phyloP scores from a whole-genome alignment of 2,888 invertebrate genomes.

The Hydriomena furcata region DNA sequence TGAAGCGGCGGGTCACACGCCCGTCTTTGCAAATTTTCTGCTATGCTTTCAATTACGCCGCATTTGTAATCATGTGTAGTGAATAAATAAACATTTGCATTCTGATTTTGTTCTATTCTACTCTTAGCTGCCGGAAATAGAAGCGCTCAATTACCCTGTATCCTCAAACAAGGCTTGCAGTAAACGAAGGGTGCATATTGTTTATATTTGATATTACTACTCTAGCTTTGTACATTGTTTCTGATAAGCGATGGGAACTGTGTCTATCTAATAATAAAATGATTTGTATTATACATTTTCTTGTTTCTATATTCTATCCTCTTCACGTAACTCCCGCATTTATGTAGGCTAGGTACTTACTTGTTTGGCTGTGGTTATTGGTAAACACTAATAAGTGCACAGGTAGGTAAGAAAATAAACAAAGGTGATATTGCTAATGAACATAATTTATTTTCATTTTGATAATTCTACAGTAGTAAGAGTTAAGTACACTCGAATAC shows the following conservation, averaged over 20 bases:
- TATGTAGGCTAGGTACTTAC: not conserved
- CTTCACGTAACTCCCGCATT: constrained; percentile 3
- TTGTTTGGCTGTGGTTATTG: not conserved
- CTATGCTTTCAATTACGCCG: constrained; percentile 78
- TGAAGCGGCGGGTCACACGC: constrained; percentile 45
- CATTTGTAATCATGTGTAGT: constrained; percentile 79
- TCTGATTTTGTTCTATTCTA: constrained; percentile 78
- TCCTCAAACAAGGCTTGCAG: constrained; percentile 82
- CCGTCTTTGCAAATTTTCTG: constrained; percentile 56
- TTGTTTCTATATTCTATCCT: constrained; percentile 48
- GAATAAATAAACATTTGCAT: constrained; percentile 77
- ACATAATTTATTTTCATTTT: constrained; percentile 80
- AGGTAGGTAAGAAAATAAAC: constrained; percentile 40
- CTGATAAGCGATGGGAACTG: constrained; percentile 88
- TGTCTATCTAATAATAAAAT: constrained; percentile 88
- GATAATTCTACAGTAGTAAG: constrained; percentile 81
- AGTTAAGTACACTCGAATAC: constrained; percentile 83
- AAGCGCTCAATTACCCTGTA: constrained; percentile 83
- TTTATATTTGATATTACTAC: constrained; percentile 85
- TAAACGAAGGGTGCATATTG: constrained; percentile 84
- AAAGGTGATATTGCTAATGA: constrained; percentile 67
- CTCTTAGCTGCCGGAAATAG: constrained; percentile 78
- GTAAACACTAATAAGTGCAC: no score
- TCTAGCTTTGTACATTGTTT: constrained; percentile 89
- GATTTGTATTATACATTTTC: constrained; percentile 86